Evolutionary conservation across 2,797 vertebrate species (phyloP).

Genomic region (Perdix hodgsoniae): DNA sequence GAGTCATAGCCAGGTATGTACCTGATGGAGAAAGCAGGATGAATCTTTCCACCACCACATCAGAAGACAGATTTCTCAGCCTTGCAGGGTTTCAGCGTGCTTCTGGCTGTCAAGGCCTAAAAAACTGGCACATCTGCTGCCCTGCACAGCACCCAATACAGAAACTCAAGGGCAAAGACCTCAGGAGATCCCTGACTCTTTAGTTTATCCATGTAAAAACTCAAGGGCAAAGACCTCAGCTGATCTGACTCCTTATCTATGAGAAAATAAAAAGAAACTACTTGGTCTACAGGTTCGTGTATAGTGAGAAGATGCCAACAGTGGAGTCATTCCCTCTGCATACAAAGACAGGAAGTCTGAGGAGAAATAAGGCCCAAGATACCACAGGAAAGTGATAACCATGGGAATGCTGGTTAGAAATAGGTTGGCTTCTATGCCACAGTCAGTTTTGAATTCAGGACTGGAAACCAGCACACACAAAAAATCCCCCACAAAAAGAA

Average conservation of each 20-base stretch:
- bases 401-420: not conserved
- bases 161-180: not conserved
- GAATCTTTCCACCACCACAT: not conserved
- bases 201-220: not conserved
- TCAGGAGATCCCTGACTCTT: not conserved
- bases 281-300: not conserved
- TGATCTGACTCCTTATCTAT: not conserved
- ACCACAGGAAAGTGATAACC: not conserved
- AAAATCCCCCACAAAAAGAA: not conserved
- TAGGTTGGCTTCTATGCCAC: not conserved
- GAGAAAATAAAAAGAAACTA: conserved; percentile 12
- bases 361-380: conserved; percentile 2
- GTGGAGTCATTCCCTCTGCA: not conserved
- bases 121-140: not conserved
- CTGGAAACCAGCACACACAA: not conserved
- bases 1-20: not conserved
- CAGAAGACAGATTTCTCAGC: not conserved
- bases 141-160: not conserved
- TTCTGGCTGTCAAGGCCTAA: not conserved
- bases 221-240: not conserved
- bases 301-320: not conserved
- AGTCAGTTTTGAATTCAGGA: not conserved
- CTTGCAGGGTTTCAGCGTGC: not conserved
- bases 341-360: conserved; percentile 48
- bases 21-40: not conserved